phyloP scores from a whole-genome alignment of 2,113 vertebrate genomes.

The Notiomystis cincta region DNA sequence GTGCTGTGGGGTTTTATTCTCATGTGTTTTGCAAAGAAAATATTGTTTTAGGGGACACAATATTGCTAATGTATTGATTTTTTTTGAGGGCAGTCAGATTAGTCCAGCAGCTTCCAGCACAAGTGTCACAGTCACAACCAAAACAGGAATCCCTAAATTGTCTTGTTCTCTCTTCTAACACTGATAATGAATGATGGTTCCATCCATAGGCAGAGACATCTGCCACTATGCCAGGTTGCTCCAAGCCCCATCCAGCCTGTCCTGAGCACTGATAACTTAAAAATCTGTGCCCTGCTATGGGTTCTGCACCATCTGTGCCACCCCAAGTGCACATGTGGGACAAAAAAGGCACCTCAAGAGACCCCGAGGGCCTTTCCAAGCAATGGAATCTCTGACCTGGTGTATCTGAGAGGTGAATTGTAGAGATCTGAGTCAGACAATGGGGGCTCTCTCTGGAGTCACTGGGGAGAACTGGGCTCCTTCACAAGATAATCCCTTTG shows the following conservation, averaged over 20 bases:
- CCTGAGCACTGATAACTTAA: not conserved
- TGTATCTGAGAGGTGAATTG: not conserved
- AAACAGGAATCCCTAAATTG: not conserved
- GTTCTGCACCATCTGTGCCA: not conserved
- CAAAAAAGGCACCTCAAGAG: not conserved
- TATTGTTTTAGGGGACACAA: not conserved
- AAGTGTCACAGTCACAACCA: not conserved
- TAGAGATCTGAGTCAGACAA: not conserved
- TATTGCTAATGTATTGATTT: not conserved
- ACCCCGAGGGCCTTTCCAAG: not conserved
- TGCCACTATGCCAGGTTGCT: not conserved
- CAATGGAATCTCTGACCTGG: not conserved
- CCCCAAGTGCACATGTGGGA: not conserved
- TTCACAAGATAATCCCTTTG: not conserved
- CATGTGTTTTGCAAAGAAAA: not conserved
- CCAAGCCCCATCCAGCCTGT: not conserved
- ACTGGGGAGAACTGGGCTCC: not conserved
- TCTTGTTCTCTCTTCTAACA: not conserved
- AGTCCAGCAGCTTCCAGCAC: not conserved
- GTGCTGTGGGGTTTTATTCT: not conserved
- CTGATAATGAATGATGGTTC: not conserved
- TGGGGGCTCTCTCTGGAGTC: not conserved
- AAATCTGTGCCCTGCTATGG: not conserved
- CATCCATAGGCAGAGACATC: not conserved
- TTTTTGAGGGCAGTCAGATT: not conserved